A percentile compares a stretch with the other conserved stretches of the same genome.
phyloP scores from a whole-genome alignment of 2,797 vertebrate species.

The Lagocephalus sceleratus region DNA sequence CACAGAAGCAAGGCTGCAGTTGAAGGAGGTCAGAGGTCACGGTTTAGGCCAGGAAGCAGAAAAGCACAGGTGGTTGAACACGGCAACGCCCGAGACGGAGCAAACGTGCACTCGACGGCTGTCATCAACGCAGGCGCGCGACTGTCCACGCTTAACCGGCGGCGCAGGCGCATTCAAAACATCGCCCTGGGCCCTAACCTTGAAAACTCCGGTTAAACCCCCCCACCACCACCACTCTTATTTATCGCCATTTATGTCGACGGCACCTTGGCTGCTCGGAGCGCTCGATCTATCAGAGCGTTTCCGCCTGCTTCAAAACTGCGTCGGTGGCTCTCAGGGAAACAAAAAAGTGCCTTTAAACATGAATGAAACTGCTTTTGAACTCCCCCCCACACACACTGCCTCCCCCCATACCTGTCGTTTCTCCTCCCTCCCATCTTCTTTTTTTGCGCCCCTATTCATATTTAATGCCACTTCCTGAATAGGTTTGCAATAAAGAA shows the following conservation, averaged over 20 bases:
- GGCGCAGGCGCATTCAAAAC: conserved; percentile 59
- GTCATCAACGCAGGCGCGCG: conserved; percentile 41
- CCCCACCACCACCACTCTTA: conserved; percentile 42
- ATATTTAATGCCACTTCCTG: conserved; percentile 92
- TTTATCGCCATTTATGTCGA: conserved; percentile 81
- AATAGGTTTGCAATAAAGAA: conserved; percentile 98
- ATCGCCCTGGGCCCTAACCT: conserved; percentile 74
- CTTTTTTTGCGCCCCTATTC: conserved; percentile 78
- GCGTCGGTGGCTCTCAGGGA: conserved; percentile 74
- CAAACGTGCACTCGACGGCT: conserved; percentile 38
- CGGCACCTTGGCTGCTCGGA: conserved; percentile 71
- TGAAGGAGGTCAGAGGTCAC: conserved; percentile 27
- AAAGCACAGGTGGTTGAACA: conserved; percentile 35
- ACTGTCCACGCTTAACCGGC: conserved; percentile 48
- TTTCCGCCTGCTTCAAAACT: conserved; percentile 73
- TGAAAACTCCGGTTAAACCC: conserved; percentile 78
- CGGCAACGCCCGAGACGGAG: conserved; percentile 50
- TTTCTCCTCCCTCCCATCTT: conserved; percentile 41
- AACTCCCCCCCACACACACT: conserved; percentile 73
- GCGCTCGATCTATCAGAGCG: conserved; percentile 79
- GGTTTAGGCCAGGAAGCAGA: background rate
- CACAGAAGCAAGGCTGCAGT: conserved; percentile 10
- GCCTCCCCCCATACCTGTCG: conserved; percentile 30
- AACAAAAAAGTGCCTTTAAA: conserved; percentile 83
- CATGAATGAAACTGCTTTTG: conserved; percentile 90